Percentiles rank a stretch among this genome's conserved stretches.
Conservation (phyloP, 2,888 invertebrate species). For the Bombylius major region DNA sequence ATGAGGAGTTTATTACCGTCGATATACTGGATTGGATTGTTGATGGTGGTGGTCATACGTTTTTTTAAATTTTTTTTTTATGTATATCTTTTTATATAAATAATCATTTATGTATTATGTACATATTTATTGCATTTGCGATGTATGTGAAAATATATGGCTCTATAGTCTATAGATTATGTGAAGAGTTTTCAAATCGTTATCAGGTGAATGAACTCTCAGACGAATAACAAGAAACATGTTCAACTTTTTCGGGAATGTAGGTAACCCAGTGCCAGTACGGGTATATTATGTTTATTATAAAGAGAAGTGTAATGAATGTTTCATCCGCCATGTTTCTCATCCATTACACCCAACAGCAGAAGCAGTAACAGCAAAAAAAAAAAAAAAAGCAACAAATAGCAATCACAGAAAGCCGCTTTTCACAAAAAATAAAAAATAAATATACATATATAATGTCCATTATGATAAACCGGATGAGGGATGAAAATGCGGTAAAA, state of each 20-base stretch:
- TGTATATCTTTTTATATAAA: no score
- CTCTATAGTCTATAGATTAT: not conserved
- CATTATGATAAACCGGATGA: not conserved
- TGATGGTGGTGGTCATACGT: not conserved
- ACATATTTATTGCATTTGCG: not conserved
- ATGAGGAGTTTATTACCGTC: not conserved
- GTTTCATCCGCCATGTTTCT: not conserved
- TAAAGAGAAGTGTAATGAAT: not conserved
- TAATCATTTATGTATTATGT: not conserved
- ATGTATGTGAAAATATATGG: not conserved
- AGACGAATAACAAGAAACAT: slow-evolving; percentile 9
- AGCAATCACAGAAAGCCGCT: no score
- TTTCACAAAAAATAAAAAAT: no score
- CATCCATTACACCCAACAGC: no score
- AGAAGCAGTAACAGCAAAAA: no score
- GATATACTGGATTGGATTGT: not conserved
- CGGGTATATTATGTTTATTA: not conserved
- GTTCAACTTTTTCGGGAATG: slow-evolving; percentile 18
- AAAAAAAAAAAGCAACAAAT: no score
- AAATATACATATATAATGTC: no score
- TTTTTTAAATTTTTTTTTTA: not conserved
- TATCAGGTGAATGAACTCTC: slow-evolving; percentile 5
- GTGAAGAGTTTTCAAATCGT: not conserved
- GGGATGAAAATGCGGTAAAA: not conserved
- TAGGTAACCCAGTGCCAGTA: slow-evolving; percentile 20